phyloP scores from a whole-genome alignment of 2,113 vertebrate genomes.

The Acrocephalus arundinaceus region DNA sequence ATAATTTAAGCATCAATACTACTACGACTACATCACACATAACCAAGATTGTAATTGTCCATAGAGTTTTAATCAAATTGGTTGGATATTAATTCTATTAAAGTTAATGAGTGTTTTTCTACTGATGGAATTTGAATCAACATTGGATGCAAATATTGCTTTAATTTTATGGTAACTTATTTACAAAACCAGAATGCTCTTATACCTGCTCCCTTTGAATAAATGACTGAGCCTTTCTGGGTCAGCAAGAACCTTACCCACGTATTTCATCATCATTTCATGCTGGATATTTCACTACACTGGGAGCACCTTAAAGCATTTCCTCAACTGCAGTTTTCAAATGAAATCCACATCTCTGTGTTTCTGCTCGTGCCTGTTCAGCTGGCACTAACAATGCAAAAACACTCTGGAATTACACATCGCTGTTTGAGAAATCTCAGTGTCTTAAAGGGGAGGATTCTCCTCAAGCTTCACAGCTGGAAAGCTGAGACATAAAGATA shows the following conservation, averaged over 20 bases:
- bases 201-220: not conserved
- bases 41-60: not conserved
- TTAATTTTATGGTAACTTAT: not conserved
- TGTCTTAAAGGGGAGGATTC: not conserved
- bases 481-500: not conserved
- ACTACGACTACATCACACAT: not conserved
- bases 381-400: not conserved
- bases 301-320: not conserved
- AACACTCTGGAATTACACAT: not conserved
- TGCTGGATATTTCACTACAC: not conserved
- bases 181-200: not conserved
- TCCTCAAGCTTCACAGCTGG: not conserved
- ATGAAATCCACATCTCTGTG: not conserved
- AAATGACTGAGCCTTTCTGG: not conserved
- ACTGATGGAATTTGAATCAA: not conserved
- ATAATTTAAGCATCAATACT: not conserved
- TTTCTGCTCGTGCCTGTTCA: not conserved
- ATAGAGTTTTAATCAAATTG: not conserved
- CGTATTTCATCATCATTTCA: not conserved
- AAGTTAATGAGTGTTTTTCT: not conserved
- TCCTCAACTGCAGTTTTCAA: not conserved
- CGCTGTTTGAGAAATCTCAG: not conserved
- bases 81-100: not conserved
- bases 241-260: not conserved
- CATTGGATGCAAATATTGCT: not conserved